Base-by-base conservation (phyloP, 2,113 vertebrate genomes). In the Syngnathus floridae region DNA sequence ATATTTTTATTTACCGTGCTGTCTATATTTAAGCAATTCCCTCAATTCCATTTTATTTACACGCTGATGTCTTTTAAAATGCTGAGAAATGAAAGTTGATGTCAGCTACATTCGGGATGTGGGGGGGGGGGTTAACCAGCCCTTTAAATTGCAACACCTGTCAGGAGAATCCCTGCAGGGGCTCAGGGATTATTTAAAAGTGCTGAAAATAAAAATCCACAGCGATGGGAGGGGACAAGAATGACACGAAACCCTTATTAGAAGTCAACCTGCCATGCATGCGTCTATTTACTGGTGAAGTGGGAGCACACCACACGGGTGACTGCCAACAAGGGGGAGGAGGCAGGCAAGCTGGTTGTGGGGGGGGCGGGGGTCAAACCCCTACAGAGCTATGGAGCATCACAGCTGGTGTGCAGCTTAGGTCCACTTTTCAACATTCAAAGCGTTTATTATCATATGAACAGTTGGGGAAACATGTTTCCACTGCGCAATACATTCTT, bases 401-500 rank as follows among this genome's bases (percentile, higher is more conserved):
- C 58, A 22, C 59, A 61, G 59, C 37, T 61, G 59, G 38, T 61
- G 38, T 60, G 57, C 37, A 40, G 57, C 57, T 60, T 40, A 40
- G 57, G 26, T 85, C 79, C 74, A 81, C 78, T 78, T 79, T 73
- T 79, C 51, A 31, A 17, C 10, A 35, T 56, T 35, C 26, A 56
- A 51, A 56, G 26, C 16, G 14, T 56, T 56, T 56, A 56, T 35
- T 35, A 31, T 56, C 5, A 56, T 16, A 56, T 6, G 26, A 35
- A 56, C 26, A 56, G 54, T 35, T 56, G 14, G 6, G 2, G 26
- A 35, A 35, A 56, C 12, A 56, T 56, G 26, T 56, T 56, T 10
- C 48, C 48, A 7, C 19, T 51, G 48, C 7, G n/a, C 48, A 51
- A 51, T 51, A 22, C 22, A 22, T 5, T 56, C 26, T 56, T 35